Evolutionary conservation across 1,140 invertebrate genomes (phyloP).

Genomic region (Penaeus chinensis): DNA sequence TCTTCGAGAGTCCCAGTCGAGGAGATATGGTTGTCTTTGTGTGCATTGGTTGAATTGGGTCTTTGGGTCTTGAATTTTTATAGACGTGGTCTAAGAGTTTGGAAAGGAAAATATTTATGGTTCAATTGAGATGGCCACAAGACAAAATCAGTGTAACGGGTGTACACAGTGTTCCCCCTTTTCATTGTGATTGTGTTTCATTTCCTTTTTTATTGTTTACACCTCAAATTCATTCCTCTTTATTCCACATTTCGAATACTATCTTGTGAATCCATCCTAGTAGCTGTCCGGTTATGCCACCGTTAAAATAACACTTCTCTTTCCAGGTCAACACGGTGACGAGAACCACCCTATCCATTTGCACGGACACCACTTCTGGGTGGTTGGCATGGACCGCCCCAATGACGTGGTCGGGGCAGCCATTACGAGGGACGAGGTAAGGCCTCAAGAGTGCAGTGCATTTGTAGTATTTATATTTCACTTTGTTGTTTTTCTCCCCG

Average conservation of each 20-base stretch:
- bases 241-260: not conserved
- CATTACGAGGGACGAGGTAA: slow-evolving; percentile 27
- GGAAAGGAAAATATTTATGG: not conserved
- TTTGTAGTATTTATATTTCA: not conserved
- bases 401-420: slow-evolving; percentile 19
- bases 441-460: not conserved
- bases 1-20: too few relatives aligned
- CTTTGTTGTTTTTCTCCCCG: not conserved
- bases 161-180: not conserved
- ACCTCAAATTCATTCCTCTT: too few relatives aligned
- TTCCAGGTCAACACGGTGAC: slow-evolving; percentile 67
- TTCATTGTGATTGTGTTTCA: too few relatives aligned
- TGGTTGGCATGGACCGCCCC: slow-evolving; percentile 79
- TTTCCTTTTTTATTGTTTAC: too few relatives aligned
- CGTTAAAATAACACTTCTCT: not conserved
- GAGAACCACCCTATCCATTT: slow-evolving; percentile 91
- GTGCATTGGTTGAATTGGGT: too few relatives aligned
- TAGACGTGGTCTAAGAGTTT: not conserved
- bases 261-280: not conserved
- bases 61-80: not conserved
- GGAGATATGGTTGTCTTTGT: too few relatives aligned
- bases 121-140: not conserved
- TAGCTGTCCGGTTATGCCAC: not conserved
- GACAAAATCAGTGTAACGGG: too few relatives aligned
- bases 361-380: slow-evolving; percentile 85